A percentile compares a stretch with the other conserved stretches of the same genome.
phyloP scores from a whole-genome alignment of 2,113 vertebrate genomes.

The Amphiprion percula region DNA sequence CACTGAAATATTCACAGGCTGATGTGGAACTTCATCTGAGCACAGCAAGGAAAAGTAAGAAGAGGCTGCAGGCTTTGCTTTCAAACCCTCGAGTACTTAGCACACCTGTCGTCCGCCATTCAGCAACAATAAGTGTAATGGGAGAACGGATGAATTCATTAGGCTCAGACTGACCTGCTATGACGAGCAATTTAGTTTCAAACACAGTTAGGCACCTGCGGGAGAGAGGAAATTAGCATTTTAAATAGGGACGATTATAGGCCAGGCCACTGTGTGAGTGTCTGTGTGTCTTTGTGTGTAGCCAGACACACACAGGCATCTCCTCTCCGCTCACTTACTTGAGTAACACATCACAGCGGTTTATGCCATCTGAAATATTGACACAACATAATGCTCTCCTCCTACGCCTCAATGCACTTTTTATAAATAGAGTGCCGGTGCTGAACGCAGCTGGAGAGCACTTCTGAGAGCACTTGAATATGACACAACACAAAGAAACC shows the following conservation, averaged over 20 bases:
- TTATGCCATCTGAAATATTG: constrained; percentile 66
- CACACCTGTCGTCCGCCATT: constrained; percentile 43
- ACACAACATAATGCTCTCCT: constrained; percentile 70
- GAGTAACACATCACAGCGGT: constrained; percentile 42
- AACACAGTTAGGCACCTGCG: constrained; percentile 76
- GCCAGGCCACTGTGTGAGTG: constrained; percentile 67
- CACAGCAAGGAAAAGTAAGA: constrained; percentile 13
- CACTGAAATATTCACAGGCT: constrained; percentile 64
- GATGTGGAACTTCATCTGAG: constrained; percentile 46
- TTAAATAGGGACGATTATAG: constrained; percentile 79
- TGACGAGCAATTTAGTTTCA: constrained; percentile 80
- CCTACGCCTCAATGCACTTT: constrained; percentile 68
- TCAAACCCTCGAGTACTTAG: constrained; percentile 20
- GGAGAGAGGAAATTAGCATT: constrained; percentile 78
- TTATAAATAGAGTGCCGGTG: constrained; percentile 65
- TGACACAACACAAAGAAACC: constrained; percentile 68
- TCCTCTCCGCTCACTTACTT: constrained; percentile 49
- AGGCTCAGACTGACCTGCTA: constrained; percentile 75
- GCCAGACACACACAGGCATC: constrained; percentile 20
- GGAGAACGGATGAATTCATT: constrained; percentile 70
- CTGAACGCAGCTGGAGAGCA: constrained; percentile 72
- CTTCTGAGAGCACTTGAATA: constrained; percentile 64
- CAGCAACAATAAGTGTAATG: constrained; percentile 62
- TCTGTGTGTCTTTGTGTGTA: constrained; percentile 30
- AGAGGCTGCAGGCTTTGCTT: constrained; percentile 49